These are phyloP conservation scores for Chesias legatella DNA, from an alignment of 2,888 invertebrate species.

Conservation along the genomic window DNA sequence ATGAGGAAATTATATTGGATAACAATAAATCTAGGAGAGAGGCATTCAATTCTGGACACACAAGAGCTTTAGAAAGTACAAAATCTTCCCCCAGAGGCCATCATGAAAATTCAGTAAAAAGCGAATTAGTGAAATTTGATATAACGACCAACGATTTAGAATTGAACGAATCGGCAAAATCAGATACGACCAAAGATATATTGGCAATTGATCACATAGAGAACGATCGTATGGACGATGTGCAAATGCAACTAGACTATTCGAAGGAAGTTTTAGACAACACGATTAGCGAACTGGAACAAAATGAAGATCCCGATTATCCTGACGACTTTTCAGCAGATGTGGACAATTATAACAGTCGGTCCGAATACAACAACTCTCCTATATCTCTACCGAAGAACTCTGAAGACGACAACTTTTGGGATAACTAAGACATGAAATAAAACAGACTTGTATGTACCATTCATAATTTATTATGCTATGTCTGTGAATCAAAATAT, in stretches of 20 bases:
- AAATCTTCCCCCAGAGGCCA: no score
- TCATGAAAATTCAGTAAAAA: no score
- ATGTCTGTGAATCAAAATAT: conserved; percentile 33
- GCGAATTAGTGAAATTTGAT: background rate
- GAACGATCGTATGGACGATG: conserved; percentile 34
- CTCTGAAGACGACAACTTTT: conserved; percentile 60
- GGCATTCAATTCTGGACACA: no score
- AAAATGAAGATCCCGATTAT: conserved; percentile 36
- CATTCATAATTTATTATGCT: conserved; percentile 61
- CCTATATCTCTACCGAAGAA: conserved; percentile 53
- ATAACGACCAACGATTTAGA: background rate
- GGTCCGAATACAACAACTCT: conserved; percentile 43
- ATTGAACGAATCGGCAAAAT: conserved; percentile 32
- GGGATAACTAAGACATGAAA: conserved; percentile 46
- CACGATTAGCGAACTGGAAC: conserved; percentile 33
- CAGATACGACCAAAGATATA: conserved; percentile 41
- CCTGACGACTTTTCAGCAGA: conserved; percentile 56
- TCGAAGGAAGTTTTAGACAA: conserved; percentile 35
- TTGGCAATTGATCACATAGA: conserved; percentile 43
- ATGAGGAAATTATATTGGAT: background rate
- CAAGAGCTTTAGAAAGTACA: no score
- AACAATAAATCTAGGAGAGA: no score
- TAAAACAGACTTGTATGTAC: conserved; percentile 16
- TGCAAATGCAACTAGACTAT: conserved; percentile 37
- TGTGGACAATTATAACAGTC: conserved; percentile 55